Percentiles rank a stretch among this genome's conserved stretches.
phyloP scores from a whole-genome alignment of 2,797 vertebrate species.

The Pseudochaenichthys georgianus region DNA sequence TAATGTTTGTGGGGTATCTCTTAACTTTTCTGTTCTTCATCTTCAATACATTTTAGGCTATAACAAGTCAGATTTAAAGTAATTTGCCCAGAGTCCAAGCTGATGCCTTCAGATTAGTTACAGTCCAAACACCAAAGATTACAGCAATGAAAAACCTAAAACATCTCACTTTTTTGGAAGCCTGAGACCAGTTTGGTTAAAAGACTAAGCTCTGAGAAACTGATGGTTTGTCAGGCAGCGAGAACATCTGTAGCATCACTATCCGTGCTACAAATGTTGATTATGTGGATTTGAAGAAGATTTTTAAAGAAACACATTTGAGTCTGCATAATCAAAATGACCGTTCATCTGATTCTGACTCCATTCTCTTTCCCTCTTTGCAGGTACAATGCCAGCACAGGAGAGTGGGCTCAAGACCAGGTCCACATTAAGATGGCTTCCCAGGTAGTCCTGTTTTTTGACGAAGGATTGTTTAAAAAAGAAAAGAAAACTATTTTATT shows the following conservation, averaged over 20 bases:
- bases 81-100: background rate
- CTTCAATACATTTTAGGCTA: too few species aligned
- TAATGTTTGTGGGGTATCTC: too few species aligned
- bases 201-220: too few species aligned
- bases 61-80: too few species aligned
- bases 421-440: slow-evolving; percentile 94
- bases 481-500: background rate
- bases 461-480: background rate
- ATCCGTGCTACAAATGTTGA: too few species aligned
- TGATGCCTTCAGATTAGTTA: background rate
- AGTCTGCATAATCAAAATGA: background rate
- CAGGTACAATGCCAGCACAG: slow-evolving; percentile 95
- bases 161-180: too few species aligned
- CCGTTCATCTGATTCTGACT: background rate
- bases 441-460: slow-evolving; percentile 83
- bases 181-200: too few species aligned
- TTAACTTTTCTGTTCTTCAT: too few species aligned
- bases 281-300: background rate
- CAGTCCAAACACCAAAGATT: background rate
- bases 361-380: slow-evolving; percentile 19
- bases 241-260: too few species aligned
- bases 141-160: background rate
- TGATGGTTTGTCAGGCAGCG: too few species aligned
- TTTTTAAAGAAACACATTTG: background rate
- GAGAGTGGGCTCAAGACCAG: slow-evolving; percentile 92